These are phyloP conservation scores for Brachylomia viminalis DNA, from an alignment of 2,888 invertebrate genomes.

Conservation along the genomic window DNA sequence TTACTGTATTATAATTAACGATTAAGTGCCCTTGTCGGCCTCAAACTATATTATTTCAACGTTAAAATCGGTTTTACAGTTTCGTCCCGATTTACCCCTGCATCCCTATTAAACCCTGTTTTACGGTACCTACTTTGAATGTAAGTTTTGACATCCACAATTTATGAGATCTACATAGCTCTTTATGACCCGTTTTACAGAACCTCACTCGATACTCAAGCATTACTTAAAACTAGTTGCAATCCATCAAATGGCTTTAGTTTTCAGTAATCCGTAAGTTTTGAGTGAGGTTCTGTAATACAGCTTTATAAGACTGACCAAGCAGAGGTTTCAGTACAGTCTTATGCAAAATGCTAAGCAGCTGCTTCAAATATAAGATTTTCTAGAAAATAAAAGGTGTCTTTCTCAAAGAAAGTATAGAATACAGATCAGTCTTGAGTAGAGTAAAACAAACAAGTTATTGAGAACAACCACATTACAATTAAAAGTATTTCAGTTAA, in stretches of 20 bases:
- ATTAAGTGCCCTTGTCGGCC: no score
- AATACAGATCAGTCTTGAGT: neutral
- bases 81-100: no score
- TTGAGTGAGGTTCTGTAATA: neutral
- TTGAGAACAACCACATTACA: neutral
- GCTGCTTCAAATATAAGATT: neutral
- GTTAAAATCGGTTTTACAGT: no score
- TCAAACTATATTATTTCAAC: no score
- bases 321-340: neutral
- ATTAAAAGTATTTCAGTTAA: neutral
- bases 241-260: neutral
- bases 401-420: neutral
- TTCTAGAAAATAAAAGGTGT: neutral
- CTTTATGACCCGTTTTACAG: neutral
- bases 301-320: neutral
- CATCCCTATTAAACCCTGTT: neutral
- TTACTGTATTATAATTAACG: no score
- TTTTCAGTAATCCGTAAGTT: neutral
- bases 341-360: neutral
- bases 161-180: neutral
- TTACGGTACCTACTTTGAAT: neutral
- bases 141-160: neutral
- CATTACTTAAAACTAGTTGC: neutral
- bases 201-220: neutral
- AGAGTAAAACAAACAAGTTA: neutral